Evolutionary conservation across 2,888 invertebrate species (phyloP).

Genomic region (Harpalus rubripes): DNA sequence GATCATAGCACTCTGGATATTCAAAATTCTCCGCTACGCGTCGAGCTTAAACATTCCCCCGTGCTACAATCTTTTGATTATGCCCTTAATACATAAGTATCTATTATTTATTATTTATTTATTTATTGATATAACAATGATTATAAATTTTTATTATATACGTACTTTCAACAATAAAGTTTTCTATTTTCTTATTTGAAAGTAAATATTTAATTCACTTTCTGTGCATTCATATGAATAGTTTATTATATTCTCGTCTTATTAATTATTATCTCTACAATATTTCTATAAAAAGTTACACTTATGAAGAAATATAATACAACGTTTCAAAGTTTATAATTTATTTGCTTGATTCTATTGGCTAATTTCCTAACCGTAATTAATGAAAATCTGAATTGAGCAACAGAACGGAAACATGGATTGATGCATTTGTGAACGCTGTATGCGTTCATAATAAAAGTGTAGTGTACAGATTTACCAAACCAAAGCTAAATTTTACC

Average conservation of each 20-base stretch:
- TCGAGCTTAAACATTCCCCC: too few relatives aligned
- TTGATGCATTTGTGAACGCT: conserved; percentile 30
- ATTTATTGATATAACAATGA: too few relatives aligned
- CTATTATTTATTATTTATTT: too few relatives aligned
- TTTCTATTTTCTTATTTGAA: too few relatives aligned
- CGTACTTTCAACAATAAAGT: too few relatives aligned
- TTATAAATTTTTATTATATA: too few relatives aligned
- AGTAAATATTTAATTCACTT: neutral
- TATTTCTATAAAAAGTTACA: neutral
- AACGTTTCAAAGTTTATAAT: conserved; percentile 23
- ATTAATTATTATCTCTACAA: neutral
- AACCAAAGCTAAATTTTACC: neutral
- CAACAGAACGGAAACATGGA: conserved; percentile 25
- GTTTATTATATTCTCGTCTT: neutral
- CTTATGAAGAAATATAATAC: conserved; percentile 32
- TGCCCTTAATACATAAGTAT: too few relatives aligned
- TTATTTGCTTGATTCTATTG: conserved; percentile 27
- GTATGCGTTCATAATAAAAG: conserved; percentile 2
- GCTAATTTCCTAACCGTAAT: conserved; percentile 42
- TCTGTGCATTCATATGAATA: neutral
- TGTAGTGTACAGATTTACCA: neutral
- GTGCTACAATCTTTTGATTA: too few relatives aligned
- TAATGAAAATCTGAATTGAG: conserved; percentile 37
- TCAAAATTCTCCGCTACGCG: too few relatives aligned
- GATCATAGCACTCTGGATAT: too few relatives aligned